phyloP scores from a whole-genome alignment of 2,888 invertebrate species.

The Drosophila affinis region DNA sequence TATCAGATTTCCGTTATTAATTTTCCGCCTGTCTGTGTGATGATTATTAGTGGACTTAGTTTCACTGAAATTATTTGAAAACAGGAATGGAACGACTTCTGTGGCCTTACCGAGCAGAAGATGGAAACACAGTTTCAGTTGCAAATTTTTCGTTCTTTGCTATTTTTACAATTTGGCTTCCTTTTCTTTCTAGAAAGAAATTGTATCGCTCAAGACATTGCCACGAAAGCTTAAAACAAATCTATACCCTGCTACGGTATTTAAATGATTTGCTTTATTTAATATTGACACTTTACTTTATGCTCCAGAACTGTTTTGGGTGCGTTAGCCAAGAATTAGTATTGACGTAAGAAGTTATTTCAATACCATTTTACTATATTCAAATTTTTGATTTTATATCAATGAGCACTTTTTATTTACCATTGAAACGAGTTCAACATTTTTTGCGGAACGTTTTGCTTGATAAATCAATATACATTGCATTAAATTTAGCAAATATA shows the following conservation, averaged over 20 bases:
- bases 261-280: too few relatives aligned
- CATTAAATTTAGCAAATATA: too few relatives aligned
- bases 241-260: not conserved
- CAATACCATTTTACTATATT: too few relatives aligned
- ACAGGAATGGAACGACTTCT: not conserved
- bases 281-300: too few relatives aligned
- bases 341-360: too few relatives aligned
- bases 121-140: not conserved
- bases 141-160: not conserved
- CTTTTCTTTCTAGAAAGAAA: not conserved
- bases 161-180: not conserved
- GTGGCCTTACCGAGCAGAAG: not conserved
- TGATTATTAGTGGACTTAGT: not conserved
- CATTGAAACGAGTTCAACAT: too few relatives aligned
- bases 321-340: too few relatives aligned
- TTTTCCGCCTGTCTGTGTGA: constrained; percentile 6
- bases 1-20: not conserved
- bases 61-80: not conserved
- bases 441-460: too few relatives aligned
- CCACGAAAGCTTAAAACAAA: not conserved
- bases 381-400: too few relatives aligned
- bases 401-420: too few relatives aligned
- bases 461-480: too few relatives aligned
- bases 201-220: not conserved
- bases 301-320: too few relatives aligned